Base-by-base conservation (phyloP, 2,797 vertebrate species). In the Acipenser oxyrinchus region DNA sequence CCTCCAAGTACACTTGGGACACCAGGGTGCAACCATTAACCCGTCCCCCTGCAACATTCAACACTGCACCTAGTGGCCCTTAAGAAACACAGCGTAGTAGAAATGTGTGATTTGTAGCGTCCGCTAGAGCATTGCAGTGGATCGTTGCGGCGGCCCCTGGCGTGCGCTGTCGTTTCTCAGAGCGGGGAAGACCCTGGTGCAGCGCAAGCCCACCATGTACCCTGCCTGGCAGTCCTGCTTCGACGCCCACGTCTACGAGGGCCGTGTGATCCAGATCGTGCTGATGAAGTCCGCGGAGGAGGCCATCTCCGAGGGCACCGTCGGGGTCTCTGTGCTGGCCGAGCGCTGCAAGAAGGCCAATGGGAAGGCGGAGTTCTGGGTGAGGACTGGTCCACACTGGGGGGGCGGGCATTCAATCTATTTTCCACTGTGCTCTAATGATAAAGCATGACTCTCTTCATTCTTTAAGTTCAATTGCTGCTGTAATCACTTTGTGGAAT, bases 121-220 rank as follows among this genome's bases (percentile, higher is more conserved):
- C 8, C 8, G 2, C 51, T 12, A 53, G 51, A 9, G 51, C 7
- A n/a, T n/a, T n/a, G n/a, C n/a, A n/a, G n/a, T n/a, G n/a, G n/a
- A n/a, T n/a, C 11, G 51, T 57, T 61, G 58, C 9, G 48, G 7
- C 55, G 37, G 15, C 5, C 62, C 13, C 48, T 49, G 23, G 12
- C 10, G 15, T 10, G 6, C 0, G 7, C 48, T 65, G 6, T 6
- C 6, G 65, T 60, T 37, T 58, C 73, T 58, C 86, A 99, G 96
- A 98, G 66, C 89, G 95, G 53, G 96, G 96, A 99, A 95, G 80
- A 96, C 96, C 0, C 78, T 99, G 71, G 80, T 99, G 63, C 96
- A 99, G 84, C 94, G 78, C 86, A 98, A 96, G 68, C 93, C 96
- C 7, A 99, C 96, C 66, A 95, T 98, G 93, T 96, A 93, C 67